Conservation (phyloP, 2,888 invertebrate species). For the Tachina fera region DNA sequence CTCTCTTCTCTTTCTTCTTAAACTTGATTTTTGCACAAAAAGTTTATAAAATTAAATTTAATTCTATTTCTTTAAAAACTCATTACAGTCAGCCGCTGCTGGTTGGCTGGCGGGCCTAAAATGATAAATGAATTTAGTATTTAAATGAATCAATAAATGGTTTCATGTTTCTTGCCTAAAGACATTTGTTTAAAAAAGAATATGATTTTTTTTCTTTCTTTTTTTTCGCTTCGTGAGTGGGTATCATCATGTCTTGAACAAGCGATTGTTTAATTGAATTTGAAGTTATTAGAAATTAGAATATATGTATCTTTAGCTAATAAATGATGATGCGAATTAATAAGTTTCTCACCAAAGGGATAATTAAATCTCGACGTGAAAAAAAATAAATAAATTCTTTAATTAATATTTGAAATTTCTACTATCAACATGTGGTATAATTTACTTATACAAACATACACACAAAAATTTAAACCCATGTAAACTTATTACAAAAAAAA, state of each 20-base stretch:
- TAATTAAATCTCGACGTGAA: not conserved
- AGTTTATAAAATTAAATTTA: slow-evolving; percentile 17
- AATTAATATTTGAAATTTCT: not conserved
- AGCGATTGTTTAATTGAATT: not conserved
- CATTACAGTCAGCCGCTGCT: not conserved
- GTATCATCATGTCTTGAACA: slow-evolving; percentile 10
- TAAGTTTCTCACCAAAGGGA: not conserved
- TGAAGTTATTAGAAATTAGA: not conserved
- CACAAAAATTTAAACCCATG: too few relatives aligned
- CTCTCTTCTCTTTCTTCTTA: not conserved
- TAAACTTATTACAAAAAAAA: too few relatives aligned
- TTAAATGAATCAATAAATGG: slow-evolving; percentile 14
- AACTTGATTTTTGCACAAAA: not conserved
- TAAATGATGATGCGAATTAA: not conserved
- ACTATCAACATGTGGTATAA: too few relatives aligned
- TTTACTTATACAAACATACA: too few relatives aligned
- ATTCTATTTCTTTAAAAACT: not conserved
- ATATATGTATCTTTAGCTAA: not conserved
- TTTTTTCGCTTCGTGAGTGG: not conserved
- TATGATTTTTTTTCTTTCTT: too few relatives aligned
- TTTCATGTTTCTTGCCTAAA: not conserved
- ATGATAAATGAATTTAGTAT: slow-evolving; percentile 34
- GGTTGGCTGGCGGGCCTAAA: not conserved
- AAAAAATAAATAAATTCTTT: too few relatives aligned
- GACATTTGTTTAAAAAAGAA: not conserved